phyloP scores from a whole-genome alignment of 1,140 invertebrate genomes.

The Odontomachus brunneus region DNA sequence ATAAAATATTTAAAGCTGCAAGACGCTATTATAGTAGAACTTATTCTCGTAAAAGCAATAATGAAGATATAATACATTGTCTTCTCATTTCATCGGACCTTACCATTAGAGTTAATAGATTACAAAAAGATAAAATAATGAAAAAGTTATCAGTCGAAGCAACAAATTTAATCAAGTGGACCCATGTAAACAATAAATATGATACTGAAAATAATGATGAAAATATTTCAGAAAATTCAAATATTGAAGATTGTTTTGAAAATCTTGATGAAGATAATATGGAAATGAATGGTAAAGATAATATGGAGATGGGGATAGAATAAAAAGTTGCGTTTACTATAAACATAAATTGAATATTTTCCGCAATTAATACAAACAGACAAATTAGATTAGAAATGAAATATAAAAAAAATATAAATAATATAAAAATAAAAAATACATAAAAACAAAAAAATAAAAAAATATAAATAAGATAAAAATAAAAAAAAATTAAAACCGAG shows the following conservation, averaged over 20 bases:
- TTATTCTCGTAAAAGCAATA: conserved; percentile 16
- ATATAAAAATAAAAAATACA: conserved; percentile 5
- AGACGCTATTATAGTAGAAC: conserved; percentile 29
- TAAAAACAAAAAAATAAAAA: too few relatives aligned
- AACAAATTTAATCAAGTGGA: conserved; percentile 23
- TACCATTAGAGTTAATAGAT: conserved; percentile 23
- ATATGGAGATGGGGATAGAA: neutral
- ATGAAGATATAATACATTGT: conserved; percentile 19
- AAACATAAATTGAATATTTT: too few relatives aligned
- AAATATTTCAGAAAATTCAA: conserved; percentile 17
- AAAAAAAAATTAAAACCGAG: too few relatives aligned
- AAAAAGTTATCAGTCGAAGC: conserved; percentile 22
- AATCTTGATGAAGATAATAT: conserved; percentile 30
- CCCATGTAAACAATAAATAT: conserved; percentile 20
- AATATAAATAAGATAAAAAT: too few relatives aligned
- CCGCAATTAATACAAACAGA: too few relatives aligned
- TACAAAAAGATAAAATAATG: conserved; percentile 15
- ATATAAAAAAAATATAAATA: conserved; percentile 7
- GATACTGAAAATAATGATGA: conserved; percentile 2
- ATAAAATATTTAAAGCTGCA: conserved; percentile 36
- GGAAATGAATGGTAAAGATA: too few relatives aligned
- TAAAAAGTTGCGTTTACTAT: conserved; percentile 3
- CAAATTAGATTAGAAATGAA: conserved; percentile 17
- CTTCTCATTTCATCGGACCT: neutral
- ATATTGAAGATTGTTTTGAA: conserved; percentile 49